Evolutionary conservation across 2,797 vertebrate species (phyloP), one percentile per base, ranked within the genome.

Genomic region (Synaphobranchus kaupii): DNA sequence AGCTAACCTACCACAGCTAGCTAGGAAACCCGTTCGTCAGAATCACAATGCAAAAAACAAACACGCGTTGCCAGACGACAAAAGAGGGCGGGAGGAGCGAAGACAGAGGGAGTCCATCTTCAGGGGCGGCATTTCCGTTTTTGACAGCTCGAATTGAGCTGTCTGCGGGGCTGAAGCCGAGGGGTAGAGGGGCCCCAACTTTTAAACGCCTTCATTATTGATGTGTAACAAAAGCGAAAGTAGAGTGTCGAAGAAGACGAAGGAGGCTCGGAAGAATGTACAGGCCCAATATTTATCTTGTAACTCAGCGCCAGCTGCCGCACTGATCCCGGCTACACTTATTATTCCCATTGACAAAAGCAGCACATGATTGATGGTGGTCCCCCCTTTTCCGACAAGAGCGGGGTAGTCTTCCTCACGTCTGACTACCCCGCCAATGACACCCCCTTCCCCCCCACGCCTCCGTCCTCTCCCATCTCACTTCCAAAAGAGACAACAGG

Each of bases 311-410:
- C 90, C 90, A 90, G 92, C 91, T 92, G 92, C 92, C 87, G 89
- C 88, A n/a, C 44, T 1, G 7, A 85, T 87, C 0, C 0, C 86
- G 87, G 91, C 88, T 89, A 85, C 89, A 90, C 88, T 88, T 86
- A 93, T 93, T 88, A 92, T 85, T 93, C 93, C 92, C 90, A 90
- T 92, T 94, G 85, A 93, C 93, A 93, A 63, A 60, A 68, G 73
- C 88, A 47, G 68, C 89, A 87, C 90, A 93, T 94, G 94, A 94
- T 94, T 94, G 92, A 90, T 86, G 88, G 93, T 91, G 76, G 34
- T 82, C 89, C 92, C 90, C 94, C 92, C 84, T 84, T 88, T 84
- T 88, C 20, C 48, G 88, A 91, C 92, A 91, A 90, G 89, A 83
- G 85, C 87, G 92, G 94, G 95, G 87, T 91, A 94, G 94, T 87